A percentile compares a stretch with the other conserved stretches of the same genome.
Evolutionary conservation across 1,140 invertebrate genomes (phyloP).

Genomic region (Latrodectus geometricus): DNA sequence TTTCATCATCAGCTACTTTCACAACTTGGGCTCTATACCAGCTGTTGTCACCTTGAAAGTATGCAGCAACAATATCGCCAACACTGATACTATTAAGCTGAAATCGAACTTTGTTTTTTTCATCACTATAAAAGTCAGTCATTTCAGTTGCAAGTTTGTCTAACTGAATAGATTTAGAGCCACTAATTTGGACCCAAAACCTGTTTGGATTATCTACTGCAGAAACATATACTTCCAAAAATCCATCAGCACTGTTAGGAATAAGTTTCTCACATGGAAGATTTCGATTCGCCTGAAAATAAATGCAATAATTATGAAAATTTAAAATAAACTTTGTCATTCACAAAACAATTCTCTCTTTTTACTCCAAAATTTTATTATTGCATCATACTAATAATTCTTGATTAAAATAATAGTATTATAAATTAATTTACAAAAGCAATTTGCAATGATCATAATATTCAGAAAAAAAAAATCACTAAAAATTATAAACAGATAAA

Average conservation of each 20-base stretch:
- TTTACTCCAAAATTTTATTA: too few relatives aligned
- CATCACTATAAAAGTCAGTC: conserved; percentile 82
- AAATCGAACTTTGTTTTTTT: conserved; percentile 70
- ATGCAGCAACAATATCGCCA: conserved; percentile 83
- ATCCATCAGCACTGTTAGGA: conserved; percentile 69
- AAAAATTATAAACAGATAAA: too few relatives aligned
- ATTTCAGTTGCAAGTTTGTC: conserved; percentile 81
- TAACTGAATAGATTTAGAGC: conserved; percentile 77
- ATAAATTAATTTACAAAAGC: too few relatives aligned
- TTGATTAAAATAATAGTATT: too few relatives aligned
- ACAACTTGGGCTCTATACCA: conserved; percentile 78
- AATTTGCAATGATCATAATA: too few relatives aligned
- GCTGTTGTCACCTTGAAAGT: conserved; percentile 79
- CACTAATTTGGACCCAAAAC: conserved; percentile 87
- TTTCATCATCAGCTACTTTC: conserved; percentile 70
- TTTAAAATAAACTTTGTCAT: too few relatives aligned
- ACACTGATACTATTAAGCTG: conserved; percentile 72
- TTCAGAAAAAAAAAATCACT: too few relatives aligned
- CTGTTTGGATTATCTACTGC: conserved; percentile 81
- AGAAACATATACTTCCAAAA: conserved; percentile 84
- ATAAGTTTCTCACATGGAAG: conserved; percentile 62
- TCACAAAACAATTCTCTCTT: too few relatives aligned
- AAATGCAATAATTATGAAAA: too few relatives aligned
- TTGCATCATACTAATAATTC: too few relatives aligned
- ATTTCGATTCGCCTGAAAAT: conserved; percentile 9